Percentiles rank a stretch among this genome's conserved stretches.
Conservation (phyloP, 2,113 vertebrate species). For the Vidua macroura region DNA sequence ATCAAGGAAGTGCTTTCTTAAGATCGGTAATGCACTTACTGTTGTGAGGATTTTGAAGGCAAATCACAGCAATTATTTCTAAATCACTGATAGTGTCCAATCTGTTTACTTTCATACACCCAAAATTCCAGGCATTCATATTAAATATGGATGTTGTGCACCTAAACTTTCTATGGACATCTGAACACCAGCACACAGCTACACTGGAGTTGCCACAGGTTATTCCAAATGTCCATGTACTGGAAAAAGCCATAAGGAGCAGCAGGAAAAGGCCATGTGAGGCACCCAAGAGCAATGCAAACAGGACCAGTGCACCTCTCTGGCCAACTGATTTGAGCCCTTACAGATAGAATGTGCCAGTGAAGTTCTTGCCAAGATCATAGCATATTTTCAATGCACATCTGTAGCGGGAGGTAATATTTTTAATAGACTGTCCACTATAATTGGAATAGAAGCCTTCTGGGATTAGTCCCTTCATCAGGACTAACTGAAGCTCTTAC, state of each 20-base stretch:
- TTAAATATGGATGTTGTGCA: neutral
- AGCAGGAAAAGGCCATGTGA: neutral
- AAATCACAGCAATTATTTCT: neutral
- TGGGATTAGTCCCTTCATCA: neutral
- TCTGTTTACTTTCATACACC: neutral
- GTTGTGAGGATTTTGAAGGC: neutral
- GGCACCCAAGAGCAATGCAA: neutral
- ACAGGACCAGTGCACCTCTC: neutral
- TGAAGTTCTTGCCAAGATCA: neutral
- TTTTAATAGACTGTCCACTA: neutral
- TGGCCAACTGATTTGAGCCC: neutral
- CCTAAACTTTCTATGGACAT: neutral
- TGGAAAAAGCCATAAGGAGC: neutral
- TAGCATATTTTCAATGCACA: neutral
- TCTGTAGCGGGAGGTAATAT: neutral
- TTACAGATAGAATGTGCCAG: neutral
- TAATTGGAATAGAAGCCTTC: neutral
- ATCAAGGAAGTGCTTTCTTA: neutral
- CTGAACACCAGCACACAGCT: neutral
- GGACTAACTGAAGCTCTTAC: neutral
- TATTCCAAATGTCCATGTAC: neutral
- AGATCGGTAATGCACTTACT: neutral
- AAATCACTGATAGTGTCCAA: neutral
- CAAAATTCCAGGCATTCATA: neutral
- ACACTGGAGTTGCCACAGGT: neutral